phyloP scores from a whole-genome alignment of 35 echinoderm and acorn worm genomes.

The Eucidaris tribuloides region DNA sequence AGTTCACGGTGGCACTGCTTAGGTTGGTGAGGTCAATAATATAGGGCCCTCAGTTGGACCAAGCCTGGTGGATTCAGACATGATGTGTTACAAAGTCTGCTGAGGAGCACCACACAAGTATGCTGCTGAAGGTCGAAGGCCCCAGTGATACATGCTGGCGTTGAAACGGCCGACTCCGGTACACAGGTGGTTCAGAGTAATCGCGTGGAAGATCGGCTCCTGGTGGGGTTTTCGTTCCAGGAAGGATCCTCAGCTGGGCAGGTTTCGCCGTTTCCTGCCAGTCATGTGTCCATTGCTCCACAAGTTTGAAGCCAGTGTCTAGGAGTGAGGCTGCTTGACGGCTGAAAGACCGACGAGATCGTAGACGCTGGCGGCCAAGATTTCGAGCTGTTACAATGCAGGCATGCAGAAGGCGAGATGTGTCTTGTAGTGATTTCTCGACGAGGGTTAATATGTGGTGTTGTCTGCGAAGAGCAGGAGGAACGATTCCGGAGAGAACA shows the following conservation, averaged over 20 bases:
- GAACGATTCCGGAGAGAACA: conserved; percentile 1
- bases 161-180: neutral
- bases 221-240: neutral
- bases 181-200: neutral
- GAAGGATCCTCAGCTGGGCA: neutral
- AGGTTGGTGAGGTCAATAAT: neutral
- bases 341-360: neutral
- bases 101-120: neutral
- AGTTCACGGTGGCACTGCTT: too few relatives aligned
- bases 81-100: neutral
- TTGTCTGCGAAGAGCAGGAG: neutral
- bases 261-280: neutral
- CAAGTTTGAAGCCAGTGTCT: neutral
- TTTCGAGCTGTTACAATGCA: neutral
- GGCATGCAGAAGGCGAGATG: neutral
- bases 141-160: neutral
- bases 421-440: neutral
- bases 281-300: neutral
- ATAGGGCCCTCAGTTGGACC: neutral
- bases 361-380: neutral
- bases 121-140: neutral
- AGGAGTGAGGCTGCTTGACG: neutral
- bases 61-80: neutral
- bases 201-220: neutral
- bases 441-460: neutral